Conservation (phyloP, 2,113 vertebrate species). For the Otis tarda region DNA sequence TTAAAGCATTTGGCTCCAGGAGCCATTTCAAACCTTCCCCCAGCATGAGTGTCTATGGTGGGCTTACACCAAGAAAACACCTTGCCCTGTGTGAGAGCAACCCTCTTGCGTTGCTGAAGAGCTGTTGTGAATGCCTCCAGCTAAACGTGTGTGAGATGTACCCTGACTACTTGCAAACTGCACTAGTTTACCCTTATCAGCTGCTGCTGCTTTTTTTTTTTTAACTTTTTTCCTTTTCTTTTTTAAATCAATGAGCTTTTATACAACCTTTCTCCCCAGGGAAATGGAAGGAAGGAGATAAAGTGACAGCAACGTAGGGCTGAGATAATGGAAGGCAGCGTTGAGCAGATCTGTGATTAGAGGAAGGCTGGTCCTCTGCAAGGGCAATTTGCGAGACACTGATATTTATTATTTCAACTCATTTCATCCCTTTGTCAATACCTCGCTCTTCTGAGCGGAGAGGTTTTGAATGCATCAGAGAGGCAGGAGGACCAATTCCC, state of each 20-base stretch:
- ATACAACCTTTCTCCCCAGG: conserved; percentile 1
- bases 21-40: neutral
- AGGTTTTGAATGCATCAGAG: neutral
- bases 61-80: neutral
- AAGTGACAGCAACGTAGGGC: conserved; percentile 5
- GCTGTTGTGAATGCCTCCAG: neutral
- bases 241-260: conserved; percentile 35
- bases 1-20: neutral
- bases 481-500: neutral
- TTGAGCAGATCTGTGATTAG: conserved; percentile 37
- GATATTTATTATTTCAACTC: neutral
- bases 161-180: neutral
- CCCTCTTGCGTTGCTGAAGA: neutral
- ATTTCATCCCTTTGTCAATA: neutral
- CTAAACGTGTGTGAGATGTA: neutral
- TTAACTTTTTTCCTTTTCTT: neutral
- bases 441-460: neutral
- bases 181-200: neutral
- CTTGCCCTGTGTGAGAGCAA: neutral
- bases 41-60: neutral
- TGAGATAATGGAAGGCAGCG: neutral
- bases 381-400: neutral
- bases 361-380: neutral
- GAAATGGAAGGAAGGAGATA: conserved; percentile 21
- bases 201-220: neutral